Percentiles rank a stretch among this genome's conserved stretches.
Conservation (phyloP, 1,140 invertebrate species). For the Physella acuta region DNA sequence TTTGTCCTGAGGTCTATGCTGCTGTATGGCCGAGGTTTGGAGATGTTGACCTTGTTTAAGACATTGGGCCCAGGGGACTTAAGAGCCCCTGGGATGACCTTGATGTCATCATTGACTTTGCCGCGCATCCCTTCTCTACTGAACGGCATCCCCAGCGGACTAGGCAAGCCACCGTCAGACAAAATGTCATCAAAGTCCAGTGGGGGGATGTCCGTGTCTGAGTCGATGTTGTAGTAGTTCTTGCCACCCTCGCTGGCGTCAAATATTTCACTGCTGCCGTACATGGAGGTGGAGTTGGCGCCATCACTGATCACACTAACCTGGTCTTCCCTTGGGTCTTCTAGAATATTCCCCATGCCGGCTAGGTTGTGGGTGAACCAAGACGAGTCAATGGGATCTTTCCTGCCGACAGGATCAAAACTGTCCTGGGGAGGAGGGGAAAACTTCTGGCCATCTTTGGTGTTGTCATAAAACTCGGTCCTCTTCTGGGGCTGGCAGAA, state of each 20-base stretch:
- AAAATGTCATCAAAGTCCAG: slow-evolving; percentile 36
- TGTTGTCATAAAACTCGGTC: background rate
- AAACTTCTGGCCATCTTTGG: background rate
- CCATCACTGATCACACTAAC: slow-evolving; percentile 38
- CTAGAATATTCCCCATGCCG: slow-evolving; percentile 28
- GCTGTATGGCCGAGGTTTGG: slow-evolving; percentile 29
- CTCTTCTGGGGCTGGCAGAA: background rate
- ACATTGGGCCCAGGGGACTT: slow-evolving; percentile 12
- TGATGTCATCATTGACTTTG: slow-evolving; percentile 23
- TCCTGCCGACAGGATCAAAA: slow-evolving; percentile 6
- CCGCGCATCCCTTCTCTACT: slow-evolving; percentile 7
- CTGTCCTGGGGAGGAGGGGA: background rate
- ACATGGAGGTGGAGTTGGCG: slow-evolving; percentile 37
- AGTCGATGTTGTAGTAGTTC: slow-evolving; percentile 36
- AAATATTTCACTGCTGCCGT: slow-evolving; percentile 43
- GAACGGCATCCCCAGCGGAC: slow-evolving; percentile 27
- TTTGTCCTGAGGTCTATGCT: slow-evolving; percentile 23
- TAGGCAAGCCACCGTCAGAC: slow-evolving; percentile 42
- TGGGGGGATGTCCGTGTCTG: slow-evolving; percentile 43
- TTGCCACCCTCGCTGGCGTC: slow-evolving; percentile 25
- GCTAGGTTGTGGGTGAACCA: slow-evolving; percentile 8
- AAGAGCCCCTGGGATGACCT: slow-evolving; percentile 22
- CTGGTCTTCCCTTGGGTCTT: slow-evolving; percentile 30
- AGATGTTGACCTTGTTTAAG: background rate
- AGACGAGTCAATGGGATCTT: background rate